Percentiles rank a stretch among this genome's conserved stretches.
Evolutionary conservation across 1,140 invertebrate species (phyloP).

Genomic region (Anoplophora glabripennis): DNA sequence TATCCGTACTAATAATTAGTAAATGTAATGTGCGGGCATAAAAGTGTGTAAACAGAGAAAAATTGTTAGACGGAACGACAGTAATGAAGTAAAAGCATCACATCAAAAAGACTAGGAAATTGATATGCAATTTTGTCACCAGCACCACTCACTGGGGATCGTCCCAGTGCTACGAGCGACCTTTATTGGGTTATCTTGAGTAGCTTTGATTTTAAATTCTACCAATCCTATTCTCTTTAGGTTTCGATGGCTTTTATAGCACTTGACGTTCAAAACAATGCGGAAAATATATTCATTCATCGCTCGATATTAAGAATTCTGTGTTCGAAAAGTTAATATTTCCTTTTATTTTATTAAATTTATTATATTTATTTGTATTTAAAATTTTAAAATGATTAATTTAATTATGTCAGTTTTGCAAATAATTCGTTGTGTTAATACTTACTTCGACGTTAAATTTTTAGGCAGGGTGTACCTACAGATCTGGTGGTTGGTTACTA

Average conservation of each 20-base stretch:
- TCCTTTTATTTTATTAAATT: constrained; percentile 29
- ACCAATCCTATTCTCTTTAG: constrained; percentile 10
- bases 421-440: no score
- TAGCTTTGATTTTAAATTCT: constrained; percentile 21
- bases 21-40: constrained; percentile 12
- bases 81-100: constrained; percentile 18
- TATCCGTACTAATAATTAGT: no score
- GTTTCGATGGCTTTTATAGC: constrained; percentile 11
- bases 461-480: no score
- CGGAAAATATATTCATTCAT: neutral
- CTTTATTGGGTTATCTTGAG: constrained; percentile 19
- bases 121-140: constrained; percentile 20
- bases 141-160: constrained; percentile 1
- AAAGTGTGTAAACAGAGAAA: constrained; percentile 18
- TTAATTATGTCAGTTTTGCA: no score
- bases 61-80: constrained; percentile 8
- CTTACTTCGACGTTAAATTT: no score
- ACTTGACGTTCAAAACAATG: constrained; percentile 10
- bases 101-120: constrained; percentile 20
- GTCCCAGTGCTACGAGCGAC: constrained; percentile 5
- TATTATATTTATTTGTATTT: neutral
- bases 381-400: no score
- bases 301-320: neutral
- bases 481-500: no score
- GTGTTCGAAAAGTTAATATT: constrained; percentile 20